These are phyloP conservation scores for Diarsia mendica DNA, from an alignment of 2,888 invertebrate species.

Conservation along the genomic window DNA sequence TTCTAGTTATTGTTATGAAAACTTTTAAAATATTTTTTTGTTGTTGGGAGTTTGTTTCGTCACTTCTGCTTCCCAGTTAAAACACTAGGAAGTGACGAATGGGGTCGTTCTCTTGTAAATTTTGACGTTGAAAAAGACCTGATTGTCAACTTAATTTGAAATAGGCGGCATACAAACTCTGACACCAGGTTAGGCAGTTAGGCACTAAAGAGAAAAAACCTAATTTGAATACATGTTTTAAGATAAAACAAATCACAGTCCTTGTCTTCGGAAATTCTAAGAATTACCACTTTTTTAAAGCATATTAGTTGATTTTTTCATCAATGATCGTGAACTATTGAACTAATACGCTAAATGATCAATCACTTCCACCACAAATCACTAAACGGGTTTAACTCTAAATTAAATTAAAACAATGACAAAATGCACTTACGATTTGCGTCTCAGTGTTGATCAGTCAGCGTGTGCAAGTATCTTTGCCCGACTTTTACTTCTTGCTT, in stretches of 20 bases:
- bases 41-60: not conserved
- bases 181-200: too few relatives aligned
- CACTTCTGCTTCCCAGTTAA: not conserved
- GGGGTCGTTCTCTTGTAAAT: not conserved
- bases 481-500: slow-evolving; percentile 11
- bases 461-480: not conserved
- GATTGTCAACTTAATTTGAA: not conserved
- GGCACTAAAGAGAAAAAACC: too few relatives aligned
- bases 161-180: too few relatives aligned
- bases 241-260: not conserved
- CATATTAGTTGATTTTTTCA: not conserved
- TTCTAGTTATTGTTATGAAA: not conserved
- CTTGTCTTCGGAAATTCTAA: not conserved
- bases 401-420: not conserved
- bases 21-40: not conserved
- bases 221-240: not conserved
- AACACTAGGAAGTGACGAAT: not conserved
- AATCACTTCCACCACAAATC: too few relatives aligned
- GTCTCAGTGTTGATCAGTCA: slow-evolving; percentile 13
- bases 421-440: not conserved
- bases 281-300: too few relatives aligned
- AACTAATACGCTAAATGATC: too few relatives aligned
- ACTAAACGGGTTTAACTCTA: not conserved
- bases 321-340: too few relatives aligned
- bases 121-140: not conserved